A percentile compares a stretch with the other conserved stretches of the same genome.
Evolutionary conservation across 2,888 invertebrate genomes (phyloP).

Genomic region (Parnassius mnemosyne): DNA sequence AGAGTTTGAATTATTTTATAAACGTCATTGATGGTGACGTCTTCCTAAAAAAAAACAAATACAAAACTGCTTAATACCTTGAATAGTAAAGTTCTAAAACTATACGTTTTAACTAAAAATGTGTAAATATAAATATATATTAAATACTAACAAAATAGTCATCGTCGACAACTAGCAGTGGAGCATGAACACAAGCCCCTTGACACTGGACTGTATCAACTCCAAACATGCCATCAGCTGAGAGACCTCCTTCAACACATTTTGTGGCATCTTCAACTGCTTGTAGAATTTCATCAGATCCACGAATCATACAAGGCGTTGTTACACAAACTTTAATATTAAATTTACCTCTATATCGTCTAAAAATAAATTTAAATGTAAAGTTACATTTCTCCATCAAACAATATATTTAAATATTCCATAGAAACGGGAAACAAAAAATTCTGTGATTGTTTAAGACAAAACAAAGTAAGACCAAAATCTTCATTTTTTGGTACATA

Average conservation of each 20-base stretch:
- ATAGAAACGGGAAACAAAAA: no score
- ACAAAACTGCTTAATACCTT: not conserved
- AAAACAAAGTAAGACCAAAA: no score
- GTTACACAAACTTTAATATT: slow-evolving; percentile 65
- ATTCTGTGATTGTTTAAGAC: no score
- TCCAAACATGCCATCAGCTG: slow-evolving; percentile 57
- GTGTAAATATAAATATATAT: not conserved
- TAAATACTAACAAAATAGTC: slow-evolving; percentile 61
- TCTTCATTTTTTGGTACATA: no score
- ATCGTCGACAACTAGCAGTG: slow-evolving; percentile 61
- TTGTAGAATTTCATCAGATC: slow-evolving; percentile 52
- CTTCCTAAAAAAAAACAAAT: slow-evolving; percentile 50
- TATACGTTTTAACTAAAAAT: not conserved
- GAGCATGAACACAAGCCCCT: slow-evolving; percentile 70
- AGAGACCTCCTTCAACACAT: slow-evolving; percentile 53
- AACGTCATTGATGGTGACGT: slow-evolving; percentile 54
- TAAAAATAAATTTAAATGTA: slow-evolving; percentile 30
- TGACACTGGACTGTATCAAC: slow-evolving; percentile 65
- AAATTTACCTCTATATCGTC: slow-evolving; percentile 58
- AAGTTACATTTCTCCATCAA: no score
- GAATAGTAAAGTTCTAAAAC: not conserved
- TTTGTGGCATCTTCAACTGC: slow-evolving; percentile 55
- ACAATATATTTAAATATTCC: no score
- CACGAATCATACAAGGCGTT: slow-evolving; percentile 69
- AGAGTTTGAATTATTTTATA: slow-evolving; percentile 59